Conservation (phyloP, 2,888 invertebrate species). For the Microdon myrmicae region DNA sequence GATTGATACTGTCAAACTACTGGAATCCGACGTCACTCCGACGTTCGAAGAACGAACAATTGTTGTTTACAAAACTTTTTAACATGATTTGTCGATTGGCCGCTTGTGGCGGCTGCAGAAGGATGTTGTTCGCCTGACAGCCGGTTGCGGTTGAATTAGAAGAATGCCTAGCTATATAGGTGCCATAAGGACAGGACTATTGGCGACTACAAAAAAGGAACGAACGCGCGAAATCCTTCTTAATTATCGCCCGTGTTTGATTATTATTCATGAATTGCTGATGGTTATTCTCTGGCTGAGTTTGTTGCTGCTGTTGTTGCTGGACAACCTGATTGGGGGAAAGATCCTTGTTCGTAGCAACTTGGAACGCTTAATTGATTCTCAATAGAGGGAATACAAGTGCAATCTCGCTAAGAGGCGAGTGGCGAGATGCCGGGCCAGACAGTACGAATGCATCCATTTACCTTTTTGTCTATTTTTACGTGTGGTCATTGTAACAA, state of each 20-base stretch:
- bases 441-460: conserved; percentile 8
- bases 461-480: conserved; percentile 16
- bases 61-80: conserved; percentile 43
- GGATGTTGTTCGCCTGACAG: conserved; percentile 31
- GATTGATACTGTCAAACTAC: conserved; percentile 47
- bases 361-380: conserved; percentile 36
- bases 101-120: conserved; percentile 36
- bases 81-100: conserved; percentile 52
- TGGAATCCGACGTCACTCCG: background rate
- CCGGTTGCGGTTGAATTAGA: conserved; percentile 16
- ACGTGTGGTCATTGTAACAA: conserved; percentile 22
- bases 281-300: background rate
- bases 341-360: conserved; percentile 32
- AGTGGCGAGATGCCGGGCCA: too few relatives aligned
- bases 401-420: too few relatives aligned
- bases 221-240: conserved; percentile 43
- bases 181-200: too few relatives aligned
- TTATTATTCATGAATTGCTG: conserved; percentile 48
- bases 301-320: background rate
- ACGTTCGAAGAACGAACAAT: conserved; percentile 28
- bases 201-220: conserved; percentile 4
- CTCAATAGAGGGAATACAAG: conserved; percentile 20
- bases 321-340: conserved; percentile 18
- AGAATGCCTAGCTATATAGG: conserved; percentile 10
- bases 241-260: conserved; percentile 52